These are phyloP conservation scores for Calephelis perditalis DNA, from an alignment of 2,888 invertebrate species.

Conservation along the genomic window DNA sequence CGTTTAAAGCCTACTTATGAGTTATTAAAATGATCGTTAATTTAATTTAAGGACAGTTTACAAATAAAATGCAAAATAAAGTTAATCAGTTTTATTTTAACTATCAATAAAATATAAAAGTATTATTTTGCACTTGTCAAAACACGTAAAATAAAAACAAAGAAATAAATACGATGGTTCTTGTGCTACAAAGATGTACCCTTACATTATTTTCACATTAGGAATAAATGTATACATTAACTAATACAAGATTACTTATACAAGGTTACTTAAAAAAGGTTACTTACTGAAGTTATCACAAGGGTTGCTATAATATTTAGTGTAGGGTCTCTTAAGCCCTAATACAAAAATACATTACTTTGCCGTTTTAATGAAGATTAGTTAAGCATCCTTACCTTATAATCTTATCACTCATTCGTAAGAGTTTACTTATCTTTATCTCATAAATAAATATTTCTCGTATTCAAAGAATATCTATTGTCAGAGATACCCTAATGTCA, in stretches of 20 bases:
- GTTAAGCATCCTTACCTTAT: too few species aligned
- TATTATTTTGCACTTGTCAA: constrained; percentile 49
- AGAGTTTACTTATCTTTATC: too few species aligned
- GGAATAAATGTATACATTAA: neutral
- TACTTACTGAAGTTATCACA: constrained; percentile 21
- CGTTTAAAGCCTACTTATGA: too few species aligned
- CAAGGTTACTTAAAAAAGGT: too few species aligned
- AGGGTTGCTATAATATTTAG: constrained; percentile 9
- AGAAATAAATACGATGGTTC: neutral
- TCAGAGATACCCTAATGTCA: too few species aligned
- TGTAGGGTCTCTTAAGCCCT: neutral
- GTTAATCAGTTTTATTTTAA: constrained; percentile 43
- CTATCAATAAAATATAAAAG: constrained; percentile 32
- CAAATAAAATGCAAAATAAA: constrained; percentile 25
- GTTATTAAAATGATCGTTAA: too few species aligned
- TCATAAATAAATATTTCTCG: too few species aligned
- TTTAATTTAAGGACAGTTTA: neutral
- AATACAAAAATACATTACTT: neutral
- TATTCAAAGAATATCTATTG: too few species aligned
- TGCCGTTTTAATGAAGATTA: too few species aligned
- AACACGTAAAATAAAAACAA: constrained; percentile 18
- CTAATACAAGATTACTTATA: neutral
- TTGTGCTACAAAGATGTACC: neutral
- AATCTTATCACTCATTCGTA: too few species aligned
- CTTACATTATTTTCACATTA: neutral